These are phyloP conservation scores for Ips nitidus DNA, from an alignment of 1,140 invertebrate species.

Conservation along the genomic window DNA sequence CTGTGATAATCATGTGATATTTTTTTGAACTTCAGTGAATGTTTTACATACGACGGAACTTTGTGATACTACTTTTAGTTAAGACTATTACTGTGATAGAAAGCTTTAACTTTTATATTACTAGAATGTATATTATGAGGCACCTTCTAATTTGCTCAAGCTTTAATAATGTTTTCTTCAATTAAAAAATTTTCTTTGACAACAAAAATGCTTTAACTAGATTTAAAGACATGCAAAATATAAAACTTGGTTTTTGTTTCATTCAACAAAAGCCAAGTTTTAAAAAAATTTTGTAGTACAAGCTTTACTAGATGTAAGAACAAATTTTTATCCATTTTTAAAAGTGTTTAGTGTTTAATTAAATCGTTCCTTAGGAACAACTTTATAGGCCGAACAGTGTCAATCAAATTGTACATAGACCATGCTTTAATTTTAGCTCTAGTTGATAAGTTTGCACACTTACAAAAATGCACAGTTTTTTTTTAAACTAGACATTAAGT, in stretches of 20 bases:
- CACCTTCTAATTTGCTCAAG: conserved; percentile 50
- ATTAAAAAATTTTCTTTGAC: background rate
- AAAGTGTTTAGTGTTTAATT: too few species aligned
- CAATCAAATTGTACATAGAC: conserved; percentile 47
- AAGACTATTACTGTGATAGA: too few species aligned
- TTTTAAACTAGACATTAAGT: background rate
- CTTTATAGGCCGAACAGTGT: conserved; percentile 48
- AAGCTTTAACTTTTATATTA: background rate
- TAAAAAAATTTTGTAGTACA: conserved; percentile 10
- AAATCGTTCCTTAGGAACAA: background rate
- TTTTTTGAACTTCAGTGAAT: background rate
- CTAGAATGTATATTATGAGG: conserved; percentile 26
- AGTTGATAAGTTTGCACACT: conserved; percentile 25
- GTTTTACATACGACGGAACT: background rate
- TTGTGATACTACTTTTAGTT: background rate
- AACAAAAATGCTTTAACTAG: conserved; percentile 36
- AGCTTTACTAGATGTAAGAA: too few species aligned
- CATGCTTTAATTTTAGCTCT: conserved; percentile 41
- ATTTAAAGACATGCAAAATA: conserved; percentile 4
- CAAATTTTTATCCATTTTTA: too few species aligned
- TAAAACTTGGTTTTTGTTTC: background rate
- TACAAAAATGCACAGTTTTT: background rate
- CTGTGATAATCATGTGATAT: conserved; percentile 21
- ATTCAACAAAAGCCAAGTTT: background rate
- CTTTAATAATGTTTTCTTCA: conserved; percentile 42